Percentiles rank a stretch among this genome's conserved stretches.
These are phyloP conservation scores for Pemphredon lugubris DNA, from an alignment of 2,888 invertebrate genomes.

Conservation along the genomic window DNA sequence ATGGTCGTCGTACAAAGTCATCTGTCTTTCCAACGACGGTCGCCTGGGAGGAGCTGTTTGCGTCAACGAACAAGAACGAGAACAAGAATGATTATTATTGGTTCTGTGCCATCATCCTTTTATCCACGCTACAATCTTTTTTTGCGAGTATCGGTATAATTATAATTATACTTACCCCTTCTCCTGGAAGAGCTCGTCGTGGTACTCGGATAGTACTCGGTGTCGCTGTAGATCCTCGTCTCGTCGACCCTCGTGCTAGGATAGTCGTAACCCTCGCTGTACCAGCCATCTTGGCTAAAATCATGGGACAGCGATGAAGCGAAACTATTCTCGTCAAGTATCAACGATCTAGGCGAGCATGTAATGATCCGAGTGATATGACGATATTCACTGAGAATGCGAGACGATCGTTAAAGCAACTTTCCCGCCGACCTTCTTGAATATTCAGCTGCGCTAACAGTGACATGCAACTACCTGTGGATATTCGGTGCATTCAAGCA, in stretches of 20 bases:
- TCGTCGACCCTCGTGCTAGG: slow-evolving; percentile 81
- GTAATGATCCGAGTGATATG: slow-evolving; percentile 46
- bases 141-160: too few relatives aligned
- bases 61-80: background rate
- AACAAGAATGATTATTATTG: background rate
- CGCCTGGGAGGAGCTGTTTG: slow-evolving; percentile 82
- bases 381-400: slow-evolving; percentile 11
- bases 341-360: slow-evolving; percentile 31
- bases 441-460: slow-evolving; percentile 29
- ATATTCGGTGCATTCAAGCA: slow-evolving; percentile 32
- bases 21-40: slow-evolving; percentile 91
- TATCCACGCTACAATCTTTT: too few relatives aligned
- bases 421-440: slow-evolving; percentile 17
- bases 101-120: background rate
- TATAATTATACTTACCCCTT: slow-evolving; percentile 64
- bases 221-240: slow-evolving; percentile 80
- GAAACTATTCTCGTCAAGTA: background rate
- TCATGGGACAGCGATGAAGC: slow-evolving; percentile 51
- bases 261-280: slow-evolving; percentile 82
- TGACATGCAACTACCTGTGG: slow-evolving; percentile 61
- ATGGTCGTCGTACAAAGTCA: slow-evolving; percentile 89
- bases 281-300: slow-evolving; percentile 84
- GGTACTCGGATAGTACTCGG: slow-evolving; percentile 80
- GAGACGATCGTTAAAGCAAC: slow-evolving; percentile 15
- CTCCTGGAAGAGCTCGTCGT: slow-evolving; percentile 72